Percentiles rank a stretch among this genome's conserved stretches.
phyloP scores from a whole-genome alignment of 2,113 vertebrate species.

The Muntiacus reevesi region DNA sequence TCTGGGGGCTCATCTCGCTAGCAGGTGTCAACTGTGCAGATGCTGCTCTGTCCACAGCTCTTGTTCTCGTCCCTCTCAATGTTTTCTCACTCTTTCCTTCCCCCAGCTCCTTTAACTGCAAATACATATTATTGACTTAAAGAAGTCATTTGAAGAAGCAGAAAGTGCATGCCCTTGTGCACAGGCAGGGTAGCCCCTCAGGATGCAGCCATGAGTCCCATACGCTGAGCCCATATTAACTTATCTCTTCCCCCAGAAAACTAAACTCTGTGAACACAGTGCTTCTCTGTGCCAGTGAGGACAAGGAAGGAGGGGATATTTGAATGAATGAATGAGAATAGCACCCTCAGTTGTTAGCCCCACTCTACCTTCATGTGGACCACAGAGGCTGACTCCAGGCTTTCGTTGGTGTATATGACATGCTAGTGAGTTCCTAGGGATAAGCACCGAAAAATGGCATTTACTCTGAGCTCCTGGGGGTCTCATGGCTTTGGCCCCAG shows the following conservation, averaged over 20 bases:
- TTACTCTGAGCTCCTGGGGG: not conserved
- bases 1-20: accelerated
- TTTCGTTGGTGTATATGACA: not conserved
- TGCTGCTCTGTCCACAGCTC: not conserved
- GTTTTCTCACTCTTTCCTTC: not conserved
- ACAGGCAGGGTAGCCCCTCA: not conserved
- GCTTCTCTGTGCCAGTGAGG: not conserved
- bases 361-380: not conserved
- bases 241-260: not conserved
- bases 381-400: not conserved
- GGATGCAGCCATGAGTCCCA: not conserved
- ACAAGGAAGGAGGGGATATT: not conserved
- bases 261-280: not conserved
- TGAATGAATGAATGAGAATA: not conserved
- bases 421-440: not conserved
- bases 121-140: not conserved
- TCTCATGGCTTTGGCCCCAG: not conserved
- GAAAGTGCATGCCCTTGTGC: not conserved
- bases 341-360: not conserved
- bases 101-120: not conserved
- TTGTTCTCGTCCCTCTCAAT: too few species aligned
- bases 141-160: not conserved
- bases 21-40: not conserved
- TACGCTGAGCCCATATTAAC: not conserved
- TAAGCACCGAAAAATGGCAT: not conserved